phyloP scores from a whole-genome alignment of 2,888 invertebrate genomes.

The Gryllus longicercus region DNA sequence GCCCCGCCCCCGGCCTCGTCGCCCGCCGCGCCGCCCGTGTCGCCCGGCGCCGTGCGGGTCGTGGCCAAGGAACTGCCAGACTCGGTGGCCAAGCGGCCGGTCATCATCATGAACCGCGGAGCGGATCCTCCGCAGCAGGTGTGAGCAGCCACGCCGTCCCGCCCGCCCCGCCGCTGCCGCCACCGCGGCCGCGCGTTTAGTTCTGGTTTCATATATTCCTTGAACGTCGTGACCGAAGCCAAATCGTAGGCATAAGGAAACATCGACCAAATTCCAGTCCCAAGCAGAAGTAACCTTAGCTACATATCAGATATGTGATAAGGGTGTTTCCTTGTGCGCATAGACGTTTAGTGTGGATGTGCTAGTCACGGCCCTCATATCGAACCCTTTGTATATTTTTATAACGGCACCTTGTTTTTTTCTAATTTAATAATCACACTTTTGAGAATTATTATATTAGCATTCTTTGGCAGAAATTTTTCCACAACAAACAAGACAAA shows the following conservation, averaged over 20 bases:
- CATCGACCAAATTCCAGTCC: conserved; percentile 17
- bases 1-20: background rate
- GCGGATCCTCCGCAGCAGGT: background rate
- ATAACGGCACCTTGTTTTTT: background rate
- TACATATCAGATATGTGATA: conserved; percentile 3
- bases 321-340: conserved; percentile 1
- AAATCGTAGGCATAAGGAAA: background rate
- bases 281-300: background rate
- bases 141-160: background rate
- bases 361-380: conserved; percentile 17
- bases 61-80: background rate
- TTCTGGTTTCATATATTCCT: background rate
- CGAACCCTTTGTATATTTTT: conserved; percentile 3
- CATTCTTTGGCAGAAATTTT: background rate
- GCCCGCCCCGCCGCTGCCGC: background rate
- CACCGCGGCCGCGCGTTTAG: background rate
- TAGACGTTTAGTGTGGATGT: conserved; percentile 4
- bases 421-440: background rate
- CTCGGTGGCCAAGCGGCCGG: conserved; percentile 3
- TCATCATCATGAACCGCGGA: background rate
- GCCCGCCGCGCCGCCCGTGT: background rate
- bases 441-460: background rate
- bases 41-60: background rate
- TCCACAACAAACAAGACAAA: background rate
- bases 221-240: background rate